Conservation (phyloP, 1,140 invertebrate species). For the Saccostrea echinata region DNA sequence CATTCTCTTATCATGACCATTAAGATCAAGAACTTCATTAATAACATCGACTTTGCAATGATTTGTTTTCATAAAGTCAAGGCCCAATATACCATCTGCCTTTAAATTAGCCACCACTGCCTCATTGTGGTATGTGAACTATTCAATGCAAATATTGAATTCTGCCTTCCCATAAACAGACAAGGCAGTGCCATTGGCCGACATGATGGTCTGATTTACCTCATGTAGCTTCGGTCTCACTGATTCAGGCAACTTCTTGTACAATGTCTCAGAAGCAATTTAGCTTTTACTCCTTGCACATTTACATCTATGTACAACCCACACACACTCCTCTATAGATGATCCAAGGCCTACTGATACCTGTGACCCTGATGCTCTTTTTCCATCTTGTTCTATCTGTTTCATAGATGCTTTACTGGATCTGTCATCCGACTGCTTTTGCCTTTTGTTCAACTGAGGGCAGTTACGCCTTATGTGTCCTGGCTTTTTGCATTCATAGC, state of each 20-base stretch:
- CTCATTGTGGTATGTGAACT: no score
- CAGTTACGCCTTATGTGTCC: conserved; percentile 15
- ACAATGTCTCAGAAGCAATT: not conserved
- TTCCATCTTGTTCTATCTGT: not conserved
- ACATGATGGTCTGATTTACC: no score
- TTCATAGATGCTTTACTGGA: not conserved
- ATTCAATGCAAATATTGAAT: no score
- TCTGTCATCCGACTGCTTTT: not conserved
- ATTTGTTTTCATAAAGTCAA: not conserved
- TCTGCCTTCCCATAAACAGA: not conserved
- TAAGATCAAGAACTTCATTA: not conserved
- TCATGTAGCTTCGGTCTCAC: not conserved
- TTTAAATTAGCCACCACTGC: no score
- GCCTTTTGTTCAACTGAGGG: not conserved
- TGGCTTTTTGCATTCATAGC: not conserved
- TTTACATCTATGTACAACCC: not conserved
- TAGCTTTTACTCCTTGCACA: not conserved
- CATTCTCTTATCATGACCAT: not conserved
- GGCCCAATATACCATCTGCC: no score
- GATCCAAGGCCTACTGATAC: not conserved
- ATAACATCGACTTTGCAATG: not conserved
- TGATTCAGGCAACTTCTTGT: not conserved
- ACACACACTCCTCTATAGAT: not conserved
- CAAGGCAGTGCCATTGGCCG: no score
- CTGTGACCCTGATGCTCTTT: not conserved